Evolutionary conservation across 2,797 vertebrate genomes (phyloP), one percentile per base, ranked within the genome.

Genomic region (Clangula hyemalis): DNA sequence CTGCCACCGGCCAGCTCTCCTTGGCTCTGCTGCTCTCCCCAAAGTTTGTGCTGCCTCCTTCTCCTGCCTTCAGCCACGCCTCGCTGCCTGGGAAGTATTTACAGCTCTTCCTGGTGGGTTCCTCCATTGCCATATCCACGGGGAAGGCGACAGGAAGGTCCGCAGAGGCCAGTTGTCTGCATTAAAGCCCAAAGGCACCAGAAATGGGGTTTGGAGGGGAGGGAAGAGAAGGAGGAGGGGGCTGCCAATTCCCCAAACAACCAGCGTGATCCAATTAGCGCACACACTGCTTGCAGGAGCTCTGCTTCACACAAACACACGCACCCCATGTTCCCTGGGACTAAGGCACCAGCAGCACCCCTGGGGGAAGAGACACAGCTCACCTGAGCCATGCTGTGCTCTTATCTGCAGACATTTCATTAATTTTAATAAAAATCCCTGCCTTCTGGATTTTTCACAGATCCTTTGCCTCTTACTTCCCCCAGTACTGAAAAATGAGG

Each of bases 121-220:
- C 97, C 95, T 97, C 94, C 39, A 93, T 95, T 87, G 93, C 85
- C 66, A 62, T 8, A 34, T 97, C 97, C 95, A 38, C 72, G 6
- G 58, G 87, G 87, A 96, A 89, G 86, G 97, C 62, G 79, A 97
- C 96, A 88, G 94, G 84, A 86, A 96, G 96, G 90, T 97, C 95
- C 27, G 38, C 94, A 71, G 97, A 95, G 92, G 96, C 97, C 95
- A 97, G 94, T 86, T 96, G 98, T 97, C 98, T 97, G 91, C 61
- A 83, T 82, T 57, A 19, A 89, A 72, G 70, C 15, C 88, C 85
- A 85, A 3, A 36, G 76, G 74, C 58, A 85, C 66, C 73, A 92
- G 57, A 92, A 38, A 65, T 3, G n/a, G 80, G 36, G 30, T 58
- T 75, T 19, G 36, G 20, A 61, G 34, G 19, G 8, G 12, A 22